Evolutionary conservation across 2,797 vertebrate genomes (phyloP).

Genomic region (Sparidentex hasta): DNA sequence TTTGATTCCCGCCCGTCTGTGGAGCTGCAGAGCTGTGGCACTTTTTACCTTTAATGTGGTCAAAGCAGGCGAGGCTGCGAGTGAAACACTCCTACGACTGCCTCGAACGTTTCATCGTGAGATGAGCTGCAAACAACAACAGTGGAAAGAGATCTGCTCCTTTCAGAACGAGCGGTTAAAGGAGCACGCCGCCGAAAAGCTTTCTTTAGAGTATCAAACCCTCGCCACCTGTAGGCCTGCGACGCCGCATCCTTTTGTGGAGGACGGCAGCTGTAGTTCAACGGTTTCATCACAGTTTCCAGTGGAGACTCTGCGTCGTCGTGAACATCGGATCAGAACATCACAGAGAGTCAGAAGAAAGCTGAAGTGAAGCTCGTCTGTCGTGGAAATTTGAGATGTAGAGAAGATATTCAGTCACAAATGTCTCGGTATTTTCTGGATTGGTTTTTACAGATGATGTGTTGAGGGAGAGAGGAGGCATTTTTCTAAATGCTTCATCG

Average conservation of each 20-base stretch:
- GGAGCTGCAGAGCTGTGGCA: constrained; percentile 29
- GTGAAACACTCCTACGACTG: constrained; percentile 16
- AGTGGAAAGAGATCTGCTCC: not conserved
- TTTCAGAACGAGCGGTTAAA: constrained; percentile 11
- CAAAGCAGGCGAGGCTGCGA: constrained; percentile 36
- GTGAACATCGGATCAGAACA: constrained; percentile 3
- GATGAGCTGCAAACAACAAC: constrained; percentile 43
- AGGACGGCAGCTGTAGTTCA: not conserved
- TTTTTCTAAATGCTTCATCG: too few relatives aligned
- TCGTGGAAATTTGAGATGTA: too few relatives aligned
- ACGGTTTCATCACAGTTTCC: not conserved
- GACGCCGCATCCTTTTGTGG: not conserved
- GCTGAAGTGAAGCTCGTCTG: not conserved
- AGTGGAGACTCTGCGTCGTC: not conserved
- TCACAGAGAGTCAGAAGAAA: not conserved
- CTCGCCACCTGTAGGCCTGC: not conserved
- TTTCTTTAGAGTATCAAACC: not conserved
- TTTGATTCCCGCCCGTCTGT: constrained; percentile 46
- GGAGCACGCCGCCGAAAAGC: not conserved
- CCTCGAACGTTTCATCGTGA: constrained; percentile 30
- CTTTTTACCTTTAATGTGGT: constrained; percentile 50
- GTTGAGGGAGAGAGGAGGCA: too few relatives aligned
- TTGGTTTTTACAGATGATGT: too few relatives aligned
- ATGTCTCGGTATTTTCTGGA: too few relatives aligned
- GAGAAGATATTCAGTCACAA: not conserved